Conservation (phyloP, 2,113 vertebrate genomes). For the Phoenicopterus ruber region DNA sequence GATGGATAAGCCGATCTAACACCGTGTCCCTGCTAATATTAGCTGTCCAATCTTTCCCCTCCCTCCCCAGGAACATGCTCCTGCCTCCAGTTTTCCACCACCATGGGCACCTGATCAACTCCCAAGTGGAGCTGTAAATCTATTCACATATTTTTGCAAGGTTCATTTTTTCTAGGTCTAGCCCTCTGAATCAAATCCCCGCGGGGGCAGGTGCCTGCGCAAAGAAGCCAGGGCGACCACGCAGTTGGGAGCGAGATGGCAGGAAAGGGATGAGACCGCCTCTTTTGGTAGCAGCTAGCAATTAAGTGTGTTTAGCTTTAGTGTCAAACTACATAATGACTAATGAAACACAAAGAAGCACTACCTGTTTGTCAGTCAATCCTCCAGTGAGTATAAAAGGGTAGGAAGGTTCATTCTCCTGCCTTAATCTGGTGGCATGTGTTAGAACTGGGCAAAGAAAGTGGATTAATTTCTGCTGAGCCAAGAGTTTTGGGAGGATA, state of each 20-base stretch:
- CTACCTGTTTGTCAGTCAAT: background rate
- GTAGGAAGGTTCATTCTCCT: background rate
- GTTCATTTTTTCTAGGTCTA: background rate
- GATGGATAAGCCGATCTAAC: background rate
- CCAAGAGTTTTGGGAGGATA: background rate
- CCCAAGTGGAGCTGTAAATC: fast-evolving
- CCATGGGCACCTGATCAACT: fast-evolving
- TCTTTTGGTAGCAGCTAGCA: background rate
- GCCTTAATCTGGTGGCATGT: background rate
- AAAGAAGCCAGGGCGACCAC: background rate
- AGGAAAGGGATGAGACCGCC: background rate
- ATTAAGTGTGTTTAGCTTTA: background rate
- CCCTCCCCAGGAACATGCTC: background rate
- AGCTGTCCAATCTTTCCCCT: background rate
- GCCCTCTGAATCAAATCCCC: fast-evolving
- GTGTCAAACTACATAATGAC: background rate
- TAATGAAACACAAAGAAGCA: background rate
- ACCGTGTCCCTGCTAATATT: background rate
- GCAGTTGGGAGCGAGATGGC: background rate
- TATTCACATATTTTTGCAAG: background rate
- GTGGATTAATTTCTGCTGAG: slow-evolving; percentile 46
- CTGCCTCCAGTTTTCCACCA: background rate
- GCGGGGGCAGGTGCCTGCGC: background rate
- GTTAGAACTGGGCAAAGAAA: background rate
- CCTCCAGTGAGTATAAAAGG: background rate